These are phyloP conservation scores for Tetragonula clypearis DNA, from an alignment of 1,140 invertebrate species.

Conservation along the genomic window DNA sequence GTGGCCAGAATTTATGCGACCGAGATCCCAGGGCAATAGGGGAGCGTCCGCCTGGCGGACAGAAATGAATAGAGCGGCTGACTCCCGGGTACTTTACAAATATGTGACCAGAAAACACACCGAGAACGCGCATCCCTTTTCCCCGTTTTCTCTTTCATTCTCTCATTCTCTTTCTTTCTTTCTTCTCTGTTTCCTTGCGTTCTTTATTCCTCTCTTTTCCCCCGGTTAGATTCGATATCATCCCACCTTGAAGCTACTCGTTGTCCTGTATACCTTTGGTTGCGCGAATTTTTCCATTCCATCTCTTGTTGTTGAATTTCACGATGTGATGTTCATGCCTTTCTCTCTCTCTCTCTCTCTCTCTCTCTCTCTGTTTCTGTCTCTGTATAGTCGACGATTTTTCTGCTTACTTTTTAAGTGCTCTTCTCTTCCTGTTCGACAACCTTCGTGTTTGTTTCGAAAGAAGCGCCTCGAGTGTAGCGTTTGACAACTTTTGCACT, in stretches of 20 bases:
- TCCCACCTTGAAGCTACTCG: background rate
- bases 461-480: background rate
- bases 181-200: background rate
- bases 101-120: conserved; percentile 78
- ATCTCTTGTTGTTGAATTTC: background rate
- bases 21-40: conserved; percentile 63
- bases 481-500: conserved; percentile 4
- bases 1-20: conserved; percentile 75
- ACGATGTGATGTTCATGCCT: background rate
- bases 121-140: conserved; percentile 44
- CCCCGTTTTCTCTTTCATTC: background rate
- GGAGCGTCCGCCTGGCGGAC: conserved; percentile 61
- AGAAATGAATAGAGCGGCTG: conserved; percentile 75
- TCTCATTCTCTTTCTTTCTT: too few relatives aligned
- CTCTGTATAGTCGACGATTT: background rate
- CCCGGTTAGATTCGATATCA: conserved; percentile 8
- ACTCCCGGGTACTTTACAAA: conserved; percentile 76
- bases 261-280: background rate
- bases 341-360: background rate
- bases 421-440: background rate
- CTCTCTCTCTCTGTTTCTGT: too few relatives aligned
- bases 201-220: background rate
- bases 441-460: background rate
- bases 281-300: conserved; percentile 19
- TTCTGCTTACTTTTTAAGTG: conserved; percentile 14